Evolutionary conservation across 2,797 vertebrate genomes (phyloP), one percentile per base, ranked within the genome.

Genomic region (Novumbra hubbsi): DNA sequence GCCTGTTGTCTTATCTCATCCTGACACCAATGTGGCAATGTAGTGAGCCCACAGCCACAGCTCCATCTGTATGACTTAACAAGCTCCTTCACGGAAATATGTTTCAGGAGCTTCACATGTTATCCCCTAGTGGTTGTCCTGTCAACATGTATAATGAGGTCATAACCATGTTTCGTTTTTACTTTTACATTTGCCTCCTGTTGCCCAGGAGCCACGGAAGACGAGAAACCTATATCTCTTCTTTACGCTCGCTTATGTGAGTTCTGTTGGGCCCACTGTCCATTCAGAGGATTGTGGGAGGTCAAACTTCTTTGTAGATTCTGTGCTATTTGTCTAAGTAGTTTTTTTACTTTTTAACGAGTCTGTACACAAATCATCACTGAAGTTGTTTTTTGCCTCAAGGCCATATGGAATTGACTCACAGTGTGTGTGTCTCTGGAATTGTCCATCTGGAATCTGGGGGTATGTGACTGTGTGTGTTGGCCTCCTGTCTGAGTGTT

Each of bases 321-420:
- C 9, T 1, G 27, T 21, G 62, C n/a, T 21, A 63, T 28, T 15
- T 66, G 12, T 0, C 63, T 78, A 19, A 66, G n/a, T 66, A 9
- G 0, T 50, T 73, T 48, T 48, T 6, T 76, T 76, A 38, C 34
- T 38, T 38, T 5, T 73, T 76, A 60, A 74, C 80, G 57, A 17
- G 27, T 62, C 62, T 81, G 72, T 76, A 76, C 73, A 80, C 63
- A 84, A 80, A 86, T 82, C 71, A 77, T 85, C 81, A 78, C 84
- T 86, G 81, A 77, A 85, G 76, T 85, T 0, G 1, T 75, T 52
- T 84, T 75, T 76, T 83, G 76, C 82, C 82, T 83, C 52, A 63
- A 34, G 71, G 78, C 82, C 90, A 90, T 89, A 89, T 87, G 88
- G 87, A 83, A 66, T 83, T 85, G 75, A 88, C 86, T 76, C 34